phyloP scores from a whole-genome alignment of 2,113 vertebrate species.

The Ameiurus melas region DNA sequence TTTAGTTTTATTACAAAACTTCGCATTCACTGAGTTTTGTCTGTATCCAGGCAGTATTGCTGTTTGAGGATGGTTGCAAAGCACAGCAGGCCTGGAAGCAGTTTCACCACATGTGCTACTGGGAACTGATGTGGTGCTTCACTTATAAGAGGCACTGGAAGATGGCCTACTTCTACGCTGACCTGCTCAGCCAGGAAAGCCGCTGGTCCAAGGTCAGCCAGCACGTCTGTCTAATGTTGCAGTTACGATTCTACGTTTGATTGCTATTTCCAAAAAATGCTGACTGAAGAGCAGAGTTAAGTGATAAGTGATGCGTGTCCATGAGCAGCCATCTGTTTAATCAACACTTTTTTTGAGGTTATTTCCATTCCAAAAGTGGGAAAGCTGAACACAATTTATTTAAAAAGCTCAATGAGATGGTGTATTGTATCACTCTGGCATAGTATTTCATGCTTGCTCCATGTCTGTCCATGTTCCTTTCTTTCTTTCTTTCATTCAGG shows the following conservation, averaged over 20 bases:
- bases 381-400: background rate
- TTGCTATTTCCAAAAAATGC: background rate
- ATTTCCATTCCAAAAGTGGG: background rate
- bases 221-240: background rate
- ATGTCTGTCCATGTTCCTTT: background rate
- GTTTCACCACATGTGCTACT: constrained; percentile 87
- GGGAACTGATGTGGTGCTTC: constrained; percentile 86
- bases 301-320: background rate
- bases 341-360: background rate
- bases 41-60: constrained; percentile 71
- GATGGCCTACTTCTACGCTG: constrained; percentile 82
- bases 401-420: background rate
- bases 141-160: constrained; percentile 78
- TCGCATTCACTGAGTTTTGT: background rate
- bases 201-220: constrained; percentile 78
- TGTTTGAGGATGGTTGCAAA: constrained; percentile 80
- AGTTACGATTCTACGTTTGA: background rate
- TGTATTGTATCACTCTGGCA: background rate
- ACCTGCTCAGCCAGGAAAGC: constrained; percentile 81
- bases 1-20: background rate
- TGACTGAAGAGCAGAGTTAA: background rate
- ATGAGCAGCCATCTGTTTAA: background rate
- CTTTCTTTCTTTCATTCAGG: constrained; percentile 58
- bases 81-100: constrained; percentile 82
- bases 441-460: too few relatives aligned